Evolutionary conservation across 2,113 vertebrate genomes (phyloP), one percentile per base, ranked within the genome.

Genomic region (Aegotheles bennettii): DNA sequence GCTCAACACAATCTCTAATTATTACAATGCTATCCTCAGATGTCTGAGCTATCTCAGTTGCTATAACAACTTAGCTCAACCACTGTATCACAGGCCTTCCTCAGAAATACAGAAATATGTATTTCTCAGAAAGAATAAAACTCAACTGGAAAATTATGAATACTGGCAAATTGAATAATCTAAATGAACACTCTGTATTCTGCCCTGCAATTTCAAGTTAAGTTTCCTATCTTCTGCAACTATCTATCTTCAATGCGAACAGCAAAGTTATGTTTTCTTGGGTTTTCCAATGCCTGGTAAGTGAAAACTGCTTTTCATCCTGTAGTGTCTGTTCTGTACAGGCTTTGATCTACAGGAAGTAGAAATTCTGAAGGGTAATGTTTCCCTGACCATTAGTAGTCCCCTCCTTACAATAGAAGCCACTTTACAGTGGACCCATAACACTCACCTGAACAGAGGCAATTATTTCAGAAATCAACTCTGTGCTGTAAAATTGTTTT

Each of bases 21-120:
- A 95, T 84, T 81, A 96, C 51, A 53, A 42, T 26, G 3, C 80
- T 95, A 53, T 77, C 90, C 91, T 90, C 87, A 92, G 54, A 96
- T 24, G 19, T 71, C 47, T 74, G 78, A 95, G 84, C 64, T 57
- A 15, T 85, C 95, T 85, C 50, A 16, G 93, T 97, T 97, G 95
- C 94, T 94, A 93, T 95, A 97, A 95, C 95, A 97, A 96, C 94
- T 93, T 91, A 84, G 26, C 76, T 88, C 76, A 95, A 75, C 42
- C 57, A 84, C 78, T 54, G 31, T 36, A 87, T 88, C n/a, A 69
- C 53, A 63, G 3, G 1, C 10, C 28, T 79, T 70, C 96, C 92
- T 36, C 47, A 53, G 61, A 95, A 95, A 91, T 65, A 76, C 8
- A 79, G 77, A 87, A 83, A 45, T 70, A 88, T 10, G n/a, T 88